phyloP scores from a whole-genome alignment of 2,797 vertebrate species.

The Tangara arthus region DNA sequence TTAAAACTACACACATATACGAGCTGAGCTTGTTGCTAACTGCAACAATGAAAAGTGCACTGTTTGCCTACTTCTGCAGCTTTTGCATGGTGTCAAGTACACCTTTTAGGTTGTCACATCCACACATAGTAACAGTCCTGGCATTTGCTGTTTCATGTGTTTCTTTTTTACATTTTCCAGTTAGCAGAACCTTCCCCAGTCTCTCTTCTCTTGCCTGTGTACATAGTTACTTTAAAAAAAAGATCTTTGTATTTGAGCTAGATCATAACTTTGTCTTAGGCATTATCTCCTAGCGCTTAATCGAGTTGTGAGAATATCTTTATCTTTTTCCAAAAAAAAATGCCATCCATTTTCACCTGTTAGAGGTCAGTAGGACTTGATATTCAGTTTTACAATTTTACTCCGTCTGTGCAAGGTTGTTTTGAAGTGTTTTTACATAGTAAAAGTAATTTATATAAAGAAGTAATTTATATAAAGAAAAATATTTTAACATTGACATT shows the following conservation, averaged over 20 bases:
- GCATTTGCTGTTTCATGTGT: neutral
- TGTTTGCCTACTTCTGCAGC: neutral
- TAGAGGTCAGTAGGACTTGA: conserved; percentile 52
- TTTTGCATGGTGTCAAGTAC: neutral
- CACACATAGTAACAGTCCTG: neutral
- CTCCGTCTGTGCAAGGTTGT: conserved; percentile 57
- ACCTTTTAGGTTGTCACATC: neutral
- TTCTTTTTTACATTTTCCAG: neutral
- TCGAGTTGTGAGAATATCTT: neutral
- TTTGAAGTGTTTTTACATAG: conserved; percentile 66
- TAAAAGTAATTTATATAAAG: conserved; percentile 64
- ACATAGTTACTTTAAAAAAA: neutral
- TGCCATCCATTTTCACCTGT: conserved; percentile 62
- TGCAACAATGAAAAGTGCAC: conserved; percentile 10
- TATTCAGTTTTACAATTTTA: conserved; percentile 12
- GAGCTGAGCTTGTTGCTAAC: neutral
- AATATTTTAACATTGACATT: conserved; percentile 69
- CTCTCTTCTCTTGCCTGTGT: neutral
- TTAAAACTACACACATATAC: neutral
- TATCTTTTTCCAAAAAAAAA: neutral
- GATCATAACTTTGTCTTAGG: neutral
- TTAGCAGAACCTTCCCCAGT: neutral
- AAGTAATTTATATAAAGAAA: conserved; percentile 67
- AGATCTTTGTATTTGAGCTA: neutral
- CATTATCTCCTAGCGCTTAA: neutral